A percentile compares a stretch with the other conserved stretches of the same genome.
Conservation (phyloP, 2,888 invertebrate species). For the Trissonchulus sp. region DNA sequence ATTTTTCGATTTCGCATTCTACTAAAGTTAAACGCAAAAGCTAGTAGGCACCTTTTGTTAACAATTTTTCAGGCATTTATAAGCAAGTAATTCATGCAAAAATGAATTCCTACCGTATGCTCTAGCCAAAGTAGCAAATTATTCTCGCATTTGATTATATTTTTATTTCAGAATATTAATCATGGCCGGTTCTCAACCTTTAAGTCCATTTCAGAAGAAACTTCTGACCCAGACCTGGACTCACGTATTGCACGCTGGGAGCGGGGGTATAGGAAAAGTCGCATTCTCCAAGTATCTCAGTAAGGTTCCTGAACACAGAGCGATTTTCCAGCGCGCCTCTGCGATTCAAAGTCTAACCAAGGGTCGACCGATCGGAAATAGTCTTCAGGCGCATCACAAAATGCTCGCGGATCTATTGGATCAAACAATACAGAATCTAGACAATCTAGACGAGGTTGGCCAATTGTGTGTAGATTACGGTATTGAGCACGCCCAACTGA, state of each 20-base stretch:
- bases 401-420: constrained; percentile 18
- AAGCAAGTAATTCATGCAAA: too few relatives aligned
- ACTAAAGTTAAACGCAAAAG: too few relatives aligned
- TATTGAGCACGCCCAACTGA: constrained; percentile 9
- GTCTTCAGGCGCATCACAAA: constrained; percentile 8
- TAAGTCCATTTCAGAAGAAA: constrained; percentile 2
- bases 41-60: too few relatives aligned
- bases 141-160: too few relatives aligned
- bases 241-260: neutral
- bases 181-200: constrained; percentile 20
- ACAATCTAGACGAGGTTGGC: constrained; percentile 23
- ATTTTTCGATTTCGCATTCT: too few relatives aligned
- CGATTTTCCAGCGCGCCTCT: constrained; percentile 19
- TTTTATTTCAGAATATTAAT: too few relatives aligned
- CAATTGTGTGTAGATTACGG: neutral
- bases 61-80: too few relatives aligned
- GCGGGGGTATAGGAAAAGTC: constrained; percentile 16
- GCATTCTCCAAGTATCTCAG: constrained; percentile 6
- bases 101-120: too few relatives aligned
- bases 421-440: constrained; percentile 6
- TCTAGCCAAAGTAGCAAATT: too few relatives aligned
- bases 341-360: constrained; percentile 2
- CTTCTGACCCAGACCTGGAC: constrained; percentile 22
- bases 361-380: constrained; percentile 10
- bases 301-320: constrained; percentile 8